A percentile compares a stretch with the other conserved stretches of the same genome.
Evolutionary conservation across 1,140 invertebrate genomes (phyloP).

Genomic region (Drosophila asahinai): DNA sequence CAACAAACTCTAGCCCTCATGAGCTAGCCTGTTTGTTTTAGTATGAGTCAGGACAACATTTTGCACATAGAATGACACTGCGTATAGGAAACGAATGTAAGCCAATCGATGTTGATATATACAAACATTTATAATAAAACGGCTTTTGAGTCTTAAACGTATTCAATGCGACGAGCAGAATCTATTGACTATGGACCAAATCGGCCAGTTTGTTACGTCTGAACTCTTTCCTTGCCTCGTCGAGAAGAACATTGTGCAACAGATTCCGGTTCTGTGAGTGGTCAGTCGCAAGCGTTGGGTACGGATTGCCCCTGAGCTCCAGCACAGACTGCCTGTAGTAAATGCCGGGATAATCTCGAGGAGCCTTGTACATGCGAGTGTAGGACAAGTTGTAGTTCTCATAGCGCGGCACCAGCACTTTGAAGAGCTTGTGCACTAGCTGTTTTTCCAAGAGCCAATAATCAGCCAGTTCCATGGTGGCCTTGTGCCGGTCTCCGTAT

Average conservation of each 20-base stretch:
- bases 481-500: constrained; percentile 92
- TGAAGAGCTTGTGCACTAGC: constrained; percentile 96
- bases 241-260: constrained; percentile 90
- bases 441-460: constrained; percentile 96
- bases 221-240: constrained; percentile 91
- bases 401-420: constrained; percentile 94
- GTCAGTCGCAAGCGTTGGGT: constrained; percentile 87
- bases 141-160: constrained; percentile 21
- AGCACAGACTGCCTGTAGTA: constrained; percentile 88
- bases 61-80: neutral
- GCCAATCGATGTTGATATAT: constrained; percentile 11
- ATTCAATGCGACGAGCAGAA: neutral
- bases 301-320: constrained; percentile 92
- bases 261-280: constrained; percentile 87
- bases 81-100: neutral
- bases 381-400: constrained; percentile 89
- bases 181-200: constrained; percentile 40
- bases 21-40: neutral
- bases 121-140: constrained; percentile 37
- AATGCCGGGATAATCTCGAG: constrained; percentile 87
- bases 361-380: constrained; percentile 91
- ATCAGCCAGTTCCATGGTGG: constrained; percentile 95
- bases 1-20: constrained; percentile 43
- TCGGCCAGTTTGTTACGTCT: constrained; percentile 69
- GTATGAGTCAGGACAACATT: too few relatives aligned